Percentiles rank a stretch among this genome's conserved stretches.
Conservation (phyloP, 2,797 vertebrate genomes). For the Hippocampus kuda region DNA sequence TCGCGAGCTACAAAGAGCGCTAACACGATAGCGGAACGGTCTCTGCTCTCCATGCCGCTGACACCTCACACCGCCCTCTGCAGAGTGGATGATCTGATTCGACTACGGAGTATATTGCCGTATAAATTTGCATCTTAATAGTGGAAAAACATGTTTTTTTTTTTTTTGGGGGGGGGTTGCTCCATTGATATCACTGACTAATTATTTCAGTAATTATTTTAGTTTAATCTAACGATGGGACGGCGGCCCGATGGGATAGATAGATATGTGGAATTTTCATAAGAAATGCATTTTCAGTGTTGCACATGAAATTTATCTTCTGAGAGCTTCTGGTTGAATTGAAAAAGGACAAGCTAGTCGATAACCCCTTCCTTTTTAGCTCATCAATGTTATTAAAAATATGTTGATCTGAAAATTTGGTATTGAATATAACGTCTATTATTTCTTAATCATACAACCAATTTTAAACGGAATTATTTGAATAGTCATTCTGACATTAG, state of each 20-base stretch:
- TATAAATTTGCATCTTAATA: constrained; percentile 57
- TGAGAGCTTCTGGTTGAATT: not conserved
- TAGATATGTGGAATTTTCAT: not conserved
- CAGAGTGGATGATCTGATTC: constrained; percentile 59
- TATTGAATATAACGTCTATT: too few species aligned
- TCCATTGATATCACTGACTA: constrained; percentile 3
- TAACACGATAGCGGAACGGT: constrained; percentile 37
- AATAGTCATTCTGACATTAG: not conserved
- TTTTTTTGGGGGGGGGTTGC: not conserved
- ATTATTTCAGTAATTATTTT: constrained; percentile 16
- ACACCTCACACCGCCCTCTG: constrained; percentile 29
- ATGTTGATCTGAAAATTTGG: too few species aligned
- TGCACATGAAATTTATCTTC: not conserved
- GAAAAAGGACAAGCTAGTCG: not conserved
- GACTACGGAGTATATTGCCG: constrained; percentile 52
- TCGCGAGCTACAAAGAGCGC: constrained; percentile 12
- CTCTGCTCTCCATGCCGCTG: constrained; percentile 31
- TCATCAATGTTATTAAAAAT: not conserved
- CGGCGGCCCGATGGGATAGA: not conserved
- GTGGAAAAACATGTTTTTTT: constrained; percentile 36
- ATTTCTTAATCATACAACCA: too few species aligned
- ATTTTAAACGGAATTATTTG: too few species aligned
- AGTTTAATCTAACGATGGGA: not conserved
- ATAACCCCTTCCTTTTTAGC: not conserved
- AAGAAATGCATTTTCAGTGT: not conserved